phyloP scores from a whole-genome alignment of 2,888 invertebrate genomes.

The Watsonalla binaria region DNA sequence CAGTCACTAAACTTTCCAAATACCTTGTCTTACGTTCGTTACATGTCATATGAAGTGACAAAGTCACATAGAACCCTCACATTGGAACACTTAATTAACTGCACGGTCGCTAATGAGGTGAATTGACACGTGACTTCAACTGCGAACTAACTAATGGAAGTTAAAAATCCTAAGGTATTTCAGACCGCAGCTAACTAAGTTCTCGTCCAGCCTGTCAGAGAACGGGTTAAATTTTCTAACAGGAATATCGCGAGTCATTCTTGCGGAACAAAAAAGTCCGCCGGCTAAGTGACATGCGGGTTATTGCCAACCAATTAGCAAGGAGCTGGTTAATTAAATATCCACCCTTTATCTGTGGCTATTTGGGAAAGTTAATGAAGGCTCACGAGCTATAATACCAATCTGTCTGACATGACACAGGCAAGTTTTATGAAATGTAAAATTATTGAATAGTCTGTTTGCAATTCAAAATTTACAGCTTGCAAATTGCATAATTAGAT shows the following conservation, averaged over 20 bases:
- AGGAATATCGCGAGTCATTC: constrained; percentile 20
- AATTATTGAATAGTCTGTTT: too few species aligned
- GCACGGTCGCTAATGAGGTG: neutral
- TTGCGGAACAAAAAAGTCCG: constrained; percentile 18
- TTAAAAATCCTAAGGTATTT: constrained; percentile 8
- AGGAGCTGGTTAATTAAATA: constrained; percentile 12
- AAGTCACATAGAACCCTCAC: neutral
- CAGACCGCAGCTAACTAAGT: constrained; percentile 31
- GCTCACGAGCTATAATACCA: neutral
- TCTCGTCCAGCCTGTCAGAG: constrained; percentile 40
- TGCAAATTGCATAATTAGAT: too few species aligned
- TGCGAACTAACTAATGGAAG: neutral
- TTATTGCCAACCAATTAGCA: constrained; percentile 17
- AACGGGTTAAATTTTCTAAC: constrained; percentile 27
- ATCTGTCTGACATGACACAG: too few species aligned
- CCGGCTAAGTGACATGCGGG: constrained; percentile 25
- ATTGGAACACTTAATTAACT: neutral
- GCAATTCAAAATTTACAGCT: too few species aligned
- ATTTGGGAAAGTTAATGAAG: neutral
- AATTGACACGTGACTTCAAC: neutral
- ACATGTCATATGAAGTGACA: neutral
- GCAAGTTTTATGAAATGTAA: too few species aligned
- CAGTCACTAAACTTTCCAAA: too few species aligned
- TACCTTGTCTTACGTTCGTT: too few species aligned
- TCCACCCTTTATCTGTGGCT: constrained; percentile 9